Evolutionary conservation across 2,888 invertebrate genomes (phyloP).

Genomic region (Hyalella azteca): DNA sequence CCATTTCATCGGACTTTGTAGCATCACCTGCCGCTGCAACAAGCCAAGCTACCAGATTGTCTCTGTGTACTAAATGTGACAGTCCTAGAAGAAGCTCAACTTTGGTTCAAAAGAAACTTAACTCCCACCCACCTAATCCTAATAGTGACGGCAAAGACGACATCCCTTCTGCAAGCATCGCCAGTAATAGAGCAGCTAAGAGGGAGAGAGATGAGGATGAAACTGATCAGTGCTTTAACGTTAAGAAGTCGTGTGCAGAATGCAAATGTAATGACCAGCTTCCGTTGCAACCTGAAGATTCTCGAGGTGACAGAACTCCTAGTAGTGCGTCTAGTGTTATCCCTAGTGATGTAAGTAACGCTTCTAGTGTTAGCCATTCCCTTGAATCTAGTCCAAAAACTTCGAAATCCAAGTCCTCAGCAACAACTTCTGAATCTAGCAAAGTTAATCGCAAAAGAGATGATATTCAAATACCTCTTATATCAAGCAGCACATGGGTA

Average conservation of each 20-base stretch:
- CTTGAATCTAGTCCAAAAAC: constrained; percentile 31
- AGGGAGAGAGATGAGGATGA: constrained; percentile 3
- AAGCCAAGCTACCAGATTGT: not conserved
- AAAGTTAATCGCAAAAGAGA: constrained; percentile 39
- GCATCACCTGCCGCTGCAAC: not conserved
- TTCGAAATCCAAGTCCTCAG: not conserved
- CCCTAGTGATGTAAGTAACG: constrained; percentile 23
- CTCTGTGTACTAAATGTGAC: not conserved
- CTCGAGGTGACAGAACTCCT: constrained; percentile 12
- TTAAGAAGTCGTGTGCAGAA: constrained; percentile 11
- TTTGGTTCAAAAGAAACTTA: not conserved
- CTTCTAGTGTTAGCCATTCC: constrained; percentile 23
- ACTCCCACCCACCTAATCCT: not conserved
- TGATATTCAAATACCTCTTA: constrained; percentile 57
- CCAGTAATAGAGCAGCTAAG: not conserved
- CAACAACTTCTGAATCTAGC: not conserved
- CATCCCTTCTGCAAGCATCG: not conserved
- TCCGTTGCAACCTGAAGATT: not conserved
- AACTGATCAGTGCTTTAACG: not conserved
- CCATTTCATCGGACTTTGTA: not conserved
- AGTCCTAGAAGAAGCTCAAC: not conserved
- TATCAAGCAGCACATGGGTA: constrained; percentile 55
- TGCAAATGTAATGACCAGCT: not conserved
- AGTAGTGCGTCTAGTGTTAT: constrained; percentile 6
- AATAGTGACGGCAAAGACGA: not conserved